Base-by-base conservation (phyloP, 2,113 vertebrate species). In the Brienomyrus longianalis region DNA sequence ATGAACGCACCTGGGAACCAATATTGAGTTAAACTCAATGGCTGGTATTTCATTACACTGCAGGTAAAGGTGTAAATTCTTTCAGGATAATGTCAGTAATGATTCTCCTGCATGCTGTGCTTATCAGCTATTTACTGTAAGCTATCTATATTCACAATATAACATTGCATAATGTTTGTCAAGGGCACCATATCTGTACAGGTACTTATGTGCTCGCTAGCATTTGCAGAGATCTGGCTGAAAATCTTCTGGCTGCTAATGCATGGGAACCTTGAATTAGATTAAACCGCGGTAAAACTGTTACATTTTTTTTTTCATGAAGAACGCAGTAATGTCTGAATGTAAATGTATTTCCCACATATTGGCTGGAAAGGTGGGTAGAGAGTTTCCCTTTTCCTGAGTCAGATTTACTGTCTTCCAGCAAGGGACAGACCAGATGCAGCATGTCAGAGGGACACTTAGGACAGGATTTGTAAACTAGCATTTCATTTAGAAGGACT, bases 1-100 rank as follows among this genome's bases (percentile, higher is more conserved):
- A 98, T 97, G 90, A 98, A 98, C 0, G 97, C 97, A 62, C 97
- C 97, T 98, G 92, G 1, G 84, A 90, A 85, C 48, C 90, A 10
- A 17, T 86, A 86, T 51, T 51, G 39, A 11, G 45, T 50, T 3
- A 23, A 51, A 51, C n/a, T 86, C 23, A 86, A 17, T 48, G 48
- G n/a, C 7, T 13, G 47, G 83, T 51, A 31, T 66, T 59, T 45
- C 5, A 56, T 70, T 70, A 4, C 62, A 70, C 10, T 70, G 3
- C 27, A 31, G 62, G 62, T 70, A 11, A 70, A 70, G 3, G 62
- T 70, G 27, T 31, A 70, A 70, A 70, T 70, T 66, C n/a, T 66
- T 66, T 70, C n/a, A 70, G 62, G 62, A 31, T 70, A 13, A 31
- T 3, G 7, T 70, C 62, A 70, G n/a, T 70, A 27, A 70, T 70